These are phyloP conservation scores for Pseudolycoriella hygida DNA, from an alignment of 2,888 invertebrate genomes.

Conservation along the genomic window DNA sequence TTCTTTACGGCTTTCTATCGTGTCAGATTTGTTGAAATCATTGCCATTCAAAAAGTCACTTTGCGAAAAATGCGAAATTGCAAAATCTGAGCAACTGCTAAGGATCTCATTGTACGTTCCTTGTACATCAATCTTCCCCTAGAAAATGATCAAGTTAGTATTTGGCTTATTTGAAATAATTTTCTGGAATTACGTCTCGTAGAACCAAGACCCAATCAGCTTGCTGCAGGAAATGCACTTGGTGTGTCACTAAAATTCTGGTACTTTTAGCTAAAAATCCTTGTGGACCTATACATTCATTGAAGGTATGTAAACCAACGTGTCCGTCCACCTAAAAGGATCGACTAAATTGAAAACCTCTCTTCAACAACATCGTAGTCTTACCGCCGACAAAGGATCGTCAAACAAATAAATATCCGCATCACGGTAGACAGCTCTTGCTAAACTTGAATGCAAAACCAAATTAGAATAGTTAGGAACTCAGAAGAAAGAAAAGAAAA, in stretches of 20 bases:
- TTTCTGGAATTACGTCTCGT: conserved; percentile 33
- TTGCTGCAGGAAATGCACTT: conserved; percentile 45
- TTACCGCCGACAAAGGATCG: conserved; percentile 60
- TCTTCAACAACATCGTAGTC: no score
- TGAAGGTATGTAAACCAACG: conserved; percentile 50
- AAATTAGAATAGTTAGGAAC: no score
- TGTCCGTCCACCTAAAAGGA: no score
- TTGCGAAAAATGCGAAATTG: no score
- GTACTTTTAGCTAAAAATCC: conserved; percentile 37
- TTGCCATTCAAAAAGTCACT: conserved; percentile 14
- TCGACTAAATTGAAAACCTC: no score
- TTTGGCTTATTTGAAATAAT: not conserved
- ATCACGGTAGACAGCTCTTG: conserved; percentile 25
- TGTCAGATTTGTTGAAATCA: conserved; percentile 15
- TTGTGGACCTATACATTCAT: conserved; percentile 39
- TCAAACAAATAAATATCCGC: conserved; percentile 56
- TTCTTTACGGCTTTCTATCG: not conserved
- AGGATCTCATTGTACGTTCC: conserved; percentile 30
- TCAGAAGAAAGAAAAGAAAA: no score
- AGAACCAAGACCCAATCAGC: conserved; percentile 39
- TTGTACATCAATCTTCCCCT: conserved; percentile 31
- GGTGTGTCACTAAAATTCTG: conserved; percentile 57
- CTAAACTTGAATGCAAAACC: conserved; percentile 10
- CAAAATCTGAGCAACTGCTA: conserved; percentile 32
- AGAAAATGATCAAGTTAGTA: conserved; percentile 9